Base-by-base conservation (phyloP, 2,888 invertebrate genomes). In the Stictocephala bisonia region DNA sequence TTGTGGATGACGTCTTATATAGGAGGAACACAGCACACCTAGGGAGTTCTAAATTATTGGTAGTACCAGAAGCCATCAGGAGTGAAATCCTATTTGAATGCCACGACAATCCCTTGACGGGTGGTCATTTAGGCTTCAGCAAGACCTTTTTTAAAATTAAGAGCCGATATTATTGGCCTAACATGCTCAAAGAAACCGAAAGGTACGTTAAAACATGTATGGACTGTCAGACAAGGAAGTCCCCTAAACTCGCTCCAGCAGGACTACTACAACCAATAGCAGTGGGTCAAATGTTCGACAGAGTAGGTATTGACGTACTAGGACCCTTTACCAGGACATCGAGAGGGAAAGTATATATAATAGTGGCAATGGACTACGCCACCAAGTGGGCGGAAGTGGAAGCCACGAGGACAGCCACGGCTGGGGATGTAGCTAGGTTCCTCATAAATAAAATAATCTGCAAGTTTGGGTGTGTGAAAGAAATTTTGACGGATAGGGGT, bases 51-150 rank as follows among this genome's bases (percentile, higher is more conserved):
- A 51, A 51, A 24, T 13, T 51, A 18, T 20, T 51, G 24, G 51
- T 51, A 24, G 51, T 51, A 22, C 51, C 51, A 22, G 18, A 51
- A 22, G 6, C 11, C 18, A 11, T 51, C 9, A 51, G 51, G 18
- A 18, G 24, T 22, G 51, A 51, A 24, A 22, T 51, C 4, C 18
- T 51, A 22, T 51, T 51, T 18, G 51, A 51, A 24, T 51, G 51
- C 24, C 51, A 51, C 13, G 51, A 51, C 13, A 51, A 24, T 13
- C 51, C 51, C 9, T 22, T 51, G 24, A 22, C 60, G 24, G 35
- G 60, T n/a, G 60, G 60, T n/a, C 60, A 58, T 18, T 18, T 58
- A 20, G 60, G 60, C 27, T 58, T 31, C 60, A 58, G 60, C 20
- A n/a, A 24, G 35, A 58, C 60, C 9, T 31, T 58, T 18, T 15